Evolutionary conservation across 2,797 vertebrate genomes (phyloP), one percentile per base, ranked within the genome.

Genomic region (Catharus ustulatus): DNA sequence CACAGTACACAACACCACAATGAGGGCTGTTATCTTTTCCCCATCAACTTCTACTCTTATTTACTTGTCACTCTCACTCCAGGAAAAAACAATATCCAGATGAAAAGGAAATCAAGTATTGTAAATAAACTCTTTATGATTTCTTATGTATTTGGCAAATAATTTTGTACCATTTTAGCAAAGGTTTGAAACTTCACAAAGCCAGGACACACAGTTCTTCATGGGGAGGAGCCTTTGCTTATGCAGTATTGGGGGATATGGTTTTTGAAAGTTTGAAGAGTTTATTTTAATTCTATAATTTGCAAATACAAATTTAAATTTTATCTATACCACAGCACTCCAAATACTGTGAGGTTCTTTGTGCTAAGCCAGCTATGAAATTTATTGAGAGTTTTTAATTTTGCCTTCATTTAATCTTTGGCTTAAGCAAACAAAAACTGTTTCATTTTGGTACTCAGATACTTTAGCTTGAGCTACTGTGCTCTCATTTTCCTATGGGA

Each of bases 171-270:
- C 51, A 8, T 36, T 95, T 87, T 49, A 55, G 30, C 21, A 27
- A 69, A 34, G 13, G 49, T 80, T 75, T 72, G 42, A 85, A 89
- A 91, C 52, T 32, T 62, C 3, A 5, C n/a, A 58, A 68, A 69
- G 58, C 23, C 52, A 57, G 20, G 32, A 45, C 49, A 22, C 55
- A 13, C 1, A 11, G 4, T 5, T 77, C 29, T 58, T 42, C 23
- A 9, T 0, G 1, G 14, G 49, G 34, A 20, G 27, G 10, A 63
- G 79, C 15, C 32, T 68, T 74, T 54, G 38, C 27, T 74, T 57
- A 43, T 4, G 22, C 69, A 94, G 26, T 14, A 12, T n/a, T 0
- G 0, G 23, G 13, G 29, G 15, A 43, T 10, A 46, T 0, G 2
- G 5, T 1, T 51, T 82, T 58, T 46, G 38, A 90, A 38, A 66